These are phyloP conservation scores for Acrocephalus arundinaceus DNA, from an alignment of 2,113 vertebrate species.

Conservation along the genomic window DNA sequence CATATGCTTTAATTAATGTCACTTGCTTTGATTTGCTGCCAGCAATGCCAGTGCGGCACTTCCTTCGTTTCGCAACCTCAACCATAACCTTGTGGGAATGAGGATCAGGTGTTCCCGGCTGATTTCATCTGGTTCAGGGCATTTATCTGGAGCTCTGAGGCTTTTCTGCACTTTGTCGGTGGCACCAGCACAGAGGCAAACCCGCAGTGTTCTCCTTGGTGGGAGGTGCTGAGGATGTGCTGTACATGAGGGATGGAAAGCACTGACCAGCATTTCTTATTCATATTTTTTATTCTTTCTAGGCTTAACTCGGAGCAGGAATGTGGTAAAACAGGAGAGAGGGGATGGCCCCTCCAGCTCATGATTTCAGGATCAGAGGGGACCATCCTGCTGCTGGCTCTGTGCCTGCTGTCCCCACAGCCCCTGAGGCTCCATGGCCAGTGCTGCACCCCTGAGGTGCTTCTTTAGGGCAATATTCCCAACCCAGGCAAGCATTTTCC, in stretches of 20 bases:
- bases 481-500: neutral
- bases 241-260: neutral
- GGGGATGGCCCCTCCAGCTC: neutral
- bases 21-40: slow-evolving; percentile 64
- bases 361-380: neutral
- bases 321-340: neutral
- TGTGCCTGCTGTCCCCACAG: neutral
- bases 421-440: neutral
- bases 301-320: neutral
- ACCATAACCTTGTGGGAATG: slow-evolving; percentile 36
- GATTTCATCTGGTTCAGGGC: neutral
- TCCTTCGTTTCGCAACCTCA: slow-evolving; percentile 40
- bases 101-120: slow-evolving; percentile 29
- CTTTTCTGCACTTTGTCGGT: neutral
- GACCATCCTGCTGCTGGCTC: neutral
- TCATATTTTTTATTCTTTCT: neutral
- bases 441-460: neutral
- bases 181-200: neutral
- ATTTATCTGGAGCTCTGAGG: neutral
- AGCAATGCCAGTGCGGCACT: slow-evolving; percentile 34
- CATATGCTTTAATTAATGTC: slow-evolving; percentile 62
- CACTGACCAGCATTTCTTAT: neutral
- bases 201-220: fast-evolving
- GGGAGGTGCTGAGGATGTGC: neutral
- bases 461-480: neutral